Base-by-base conservation (phyloP, 1,140 invertebrate genomes). In the Homarus americanus region DNA sequence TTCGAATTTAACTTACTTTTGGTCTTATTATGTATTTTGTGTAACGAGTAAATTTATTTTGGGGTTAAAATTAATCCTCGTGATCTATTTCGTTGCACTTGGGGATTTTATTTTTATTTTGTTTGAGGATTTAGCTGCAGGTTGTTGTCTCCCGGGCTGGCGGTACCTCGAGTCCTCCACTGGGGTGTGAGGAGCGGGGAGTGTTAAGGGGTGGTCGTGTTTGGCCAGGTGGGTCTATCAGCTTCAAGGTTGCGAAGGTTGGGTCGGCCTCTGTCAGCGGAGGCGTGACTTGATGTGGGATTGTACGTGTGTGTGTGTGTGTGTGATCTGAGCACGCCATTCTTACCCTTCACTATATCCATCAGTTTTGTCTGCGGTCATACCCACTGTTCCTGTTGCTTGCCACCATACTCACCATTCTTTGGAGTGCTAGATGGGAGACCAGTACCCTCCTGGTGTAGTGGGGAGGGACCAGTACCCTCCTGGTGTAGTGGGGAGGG, bases 221-320 rank as follows among this genome's bases (percentile, higher is more conserved):
- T 58, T 20, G 28, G 63, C n/a, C 63, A 32, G 63, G n/a, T 32
- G 63, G 12, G n/a, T 69, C 63, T 69, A 69, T 69, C 63, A 32
- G 63, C 63, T 69, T 69, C 63, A 69, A 69, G 63, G n/a, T 9
- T 24, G n/a, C n/a, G n/a, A 28, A 69, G 63, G 63, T 69, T 69
- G 9, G 28, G n/a, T 4, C 28, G n/a, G 63, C 63, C 63, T 69
- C n/a, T 69, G 63, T 32, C 63, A 69, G 63, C 63, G 28, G 63
- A 28, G 63, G 63, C 63, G 63, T 69, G n/a, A 69, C 63, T 69
- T n/a, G n/a, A 5, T 69, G 12, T 28, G 0, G 63, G n/a, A 69
- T 32, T 82, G 49, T 63, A 28, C 63, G 79, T 58, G 79, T 53
- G 41, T 49, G 78, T 17, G 76, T 38, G 76, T 0, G 38, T 15